Percentiles rank a stretch among this genome's conserved stretches.
phyloP scores from a whole-genome alignment of 53 echinoderm and acorn worm species.

The Arbacia lixula region DNA sequence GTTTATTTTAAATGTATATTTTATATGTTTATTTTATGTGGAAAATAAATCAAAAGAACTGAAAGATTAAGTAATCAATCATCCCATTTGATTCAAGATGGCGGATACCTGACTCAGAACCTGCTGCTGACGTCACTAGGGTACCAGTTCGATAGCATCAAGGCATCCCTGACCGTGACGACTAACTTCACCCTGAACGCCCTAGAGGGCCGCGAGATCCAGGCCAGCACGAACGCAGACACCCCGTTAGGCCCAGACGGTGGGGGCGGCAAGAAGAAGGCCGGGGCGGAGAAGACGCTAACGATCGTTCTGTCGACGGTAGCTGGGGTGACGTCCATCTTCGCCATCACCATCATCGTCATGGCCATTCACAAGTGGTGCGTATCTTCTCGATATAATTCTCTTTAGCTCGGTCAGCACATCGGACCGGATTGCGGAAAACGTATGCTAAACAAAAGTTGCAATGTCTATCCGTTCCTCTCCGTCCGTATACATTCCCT shows the following conservation, averaged over 20 bases:
- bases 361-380: conserved; percentile 55
- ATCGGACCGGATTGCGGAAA: too few species aligned
- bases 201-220: conserved; percentile 39
- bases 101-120: conserved; percentile 36
- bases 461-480: too few species aligned
- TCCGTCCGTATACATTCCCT: too few species aligned
- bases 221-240: neutral
- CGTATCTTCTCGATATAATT: too few species aligned
- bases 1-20: too few species aligned
- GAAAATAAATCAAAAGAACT: too few species aligned
- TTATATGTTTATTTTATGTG: too few species aligned
- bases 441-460: too few species aligned
- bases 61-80: too few species aligned
- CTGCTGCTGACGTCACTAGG: conserved; percentile 31
- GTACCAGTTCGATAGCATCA: conserved; percentile 51
- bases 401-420: too few species aligned
- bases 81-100: conserved; percentile 7
- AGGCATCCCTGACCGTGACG: conserved; percentile 21
- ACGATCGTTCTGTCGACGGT: conserved; percentile 48
- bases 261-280: neutral
- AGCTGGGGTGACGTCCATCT: conserved; percentile 35
- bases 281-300: conserved; percentile 22
- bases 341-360: conserved; percentile 43
- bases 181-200: conserved; percentile 50
- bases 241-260: neutral